Conservation (phyloP, 2,888 invertebrate species). For the Plutella xylostella region DNA sequence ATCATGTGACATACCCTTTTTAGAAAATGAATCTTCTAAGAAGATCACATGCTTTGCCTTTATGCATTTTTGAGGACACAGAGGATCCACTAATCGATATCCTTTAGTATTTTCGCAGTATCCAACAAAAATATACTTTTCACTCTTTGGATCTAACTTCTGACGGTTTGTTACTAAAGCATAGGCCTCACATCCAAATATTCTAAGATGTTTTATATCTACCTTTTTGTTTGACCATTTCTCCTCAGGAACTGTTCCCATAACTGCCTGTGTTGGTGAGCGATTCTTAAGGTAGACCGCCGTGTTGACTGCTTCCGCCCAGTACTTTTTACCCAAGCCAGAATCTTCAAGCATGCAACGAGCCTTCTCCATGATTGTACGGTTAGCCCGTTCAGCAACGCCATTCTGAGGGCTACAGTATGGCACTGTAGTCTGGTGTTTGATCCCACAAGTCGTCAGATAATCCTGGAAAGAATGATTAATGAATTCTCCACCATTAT, state of each 20-base stretch:
- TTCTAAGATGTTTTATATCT: slow-evolving; percentile 11
- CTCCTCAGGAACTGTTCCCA: slow-evolving; percentile 14
- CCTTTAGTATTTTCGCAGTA: slow-evolving; percentile 8
- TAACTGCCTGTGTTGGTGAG: slow-evolving; percentile 15
- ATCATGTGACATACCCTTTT: background rate
- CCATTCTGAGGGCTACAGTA: slow-evolving; percentile 28
- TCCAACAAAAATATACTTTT: slow-evolving; percentile 12
- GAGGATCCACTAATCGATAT: slow-evolving; percentile 15
- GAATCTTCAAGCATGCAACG: slow-evolving; percentile 16
- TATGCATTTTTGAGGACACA: slow-evolving; percentile 10
- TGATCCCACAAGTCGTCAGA: slow-evolving; percentile 19
- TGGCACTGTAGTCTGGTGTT: slow-evolving; percentile 21
- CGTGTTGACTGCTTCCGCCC: slow-evolving; percentile 18
- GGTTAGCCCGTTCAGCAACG: slow-evolving; percentile 23
- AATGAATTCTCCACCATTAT: slow-evolving; percentile 18
- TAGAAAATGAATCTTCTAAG: slow-evolving; percentile 7
- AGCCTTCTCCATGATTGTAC: slow-evolving; percentile 15
- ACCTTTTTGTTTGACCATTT: slow-evolving; percentile 15
- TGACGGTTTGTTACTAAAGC: slow-evolving; percentile 12
- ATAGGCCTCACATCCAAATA: slow-evolving; percentile 18
- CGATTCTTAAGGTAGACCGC: slow-evolving; percentile 17
- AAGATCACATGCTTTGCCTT: slow-evolving; percentile 15
- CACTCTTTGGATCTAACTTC: slow-evolving; percentile 14
- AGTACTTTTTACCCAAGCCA: slow-evolving; percentile 12
- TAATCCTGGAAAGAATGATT: slow-evolving; percentile 15